phyloP scores from a whole-genome alignment of 2,113 vertebrate species.

The Crocuta crocuta region DNA sequence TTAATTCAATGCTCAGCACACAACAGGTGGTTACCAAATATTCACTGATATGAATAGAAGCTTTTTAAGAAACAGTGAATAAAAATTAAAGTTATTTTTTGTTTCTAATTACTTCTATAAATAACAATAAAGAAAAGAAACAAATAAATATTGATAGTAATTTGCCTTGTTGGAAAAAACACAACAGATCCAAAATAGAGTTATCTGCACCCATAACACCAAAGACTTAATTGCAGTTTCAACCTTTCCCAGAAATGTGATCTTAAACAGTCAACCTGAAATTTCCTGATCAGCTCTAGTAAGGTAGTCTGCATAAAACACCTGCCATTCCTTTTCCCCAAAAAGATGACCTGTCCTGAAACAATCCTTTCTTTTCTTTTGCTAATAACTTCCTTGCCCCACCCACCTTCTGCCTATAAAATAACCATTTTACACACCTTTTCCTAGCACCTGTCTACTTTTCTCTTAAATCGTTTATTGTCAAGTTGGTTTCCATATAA shows the following conservation, averaged over 20 bases:
- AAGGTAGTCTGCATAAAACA: background rate
- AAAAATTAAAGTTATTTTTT: slow-evolving; percentile 6
- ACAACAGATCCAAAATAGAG: background rate
- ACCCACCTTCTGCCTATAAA: background rate
- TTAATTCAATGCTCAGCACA: background rate
- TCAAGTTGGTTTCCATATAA: too few species aligned
- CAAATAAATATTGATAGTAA: background rate
- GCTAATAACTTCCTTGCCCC: background rate
- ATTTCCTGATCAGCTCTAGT: background rate
- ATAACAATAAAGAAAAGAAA: slow-evolving; percentile 1
- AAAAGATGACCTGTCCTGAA: background rate
- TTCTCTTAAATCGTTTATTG: too few species aligned
- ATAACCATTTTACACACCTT: background rate
- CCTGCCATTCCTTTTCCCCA: background rate
- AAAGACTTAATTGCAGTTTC: background rate
- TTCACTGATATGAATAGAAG: background rate
- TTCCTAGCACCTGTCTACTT: background rate
- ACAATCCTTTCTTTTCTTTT: background rate
- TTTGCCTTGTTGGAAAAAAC: background rate
- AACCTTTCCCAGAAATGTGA: background rate
- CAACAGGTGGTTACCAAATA: slow-evolving; percentile 35
- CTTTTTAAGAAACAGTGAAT: background rate
- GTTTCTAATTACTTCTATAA: background rate
- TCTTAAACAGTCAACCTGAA: background rate
- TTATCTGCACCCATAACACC: background rate